phyloP scores from a whole-genome alignment of 2,888 invertebrate species.

The Brachyptera risi region DNA sequence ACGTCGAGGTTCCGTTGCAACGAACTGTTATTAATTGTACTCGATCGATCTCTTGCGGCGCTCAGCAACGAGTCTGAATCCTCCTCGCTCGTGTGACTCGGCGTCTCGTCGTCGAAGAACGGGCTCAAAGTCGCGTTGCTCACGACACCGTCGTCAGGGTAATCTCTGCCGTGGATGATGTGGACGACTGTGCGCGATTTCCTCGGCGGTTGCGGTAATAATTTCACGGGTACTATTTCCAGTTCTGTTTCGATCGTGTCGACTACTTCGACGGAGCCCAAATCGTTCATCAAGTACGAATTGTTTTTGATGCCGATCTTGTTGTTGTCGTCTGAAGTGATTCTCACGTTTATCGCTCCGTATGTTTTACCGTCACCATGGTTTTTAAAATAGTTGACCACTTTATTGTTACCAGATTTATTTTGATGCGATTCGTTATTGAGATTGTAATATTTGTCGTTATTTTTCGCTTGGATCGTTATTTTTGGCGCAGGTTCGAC shows the following conservation, averaged over 20 bases:
- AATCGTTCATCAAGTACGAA: constrained; percentile 49
- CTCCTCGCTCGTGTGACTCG: constrained; percentile 35
- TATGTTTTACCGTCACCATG: neutral
- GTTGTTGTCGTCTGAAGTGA: constrained; percentile 49
- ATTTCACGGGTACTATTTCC: constrained; percentile 71
- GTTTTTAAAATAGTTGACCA: constrained; percentile 4
- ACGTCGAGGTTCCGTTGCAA: neutral
- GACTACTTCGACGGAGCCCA: constrained; percentile 42
- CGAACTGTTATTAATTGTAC: constrained; percentile 1
- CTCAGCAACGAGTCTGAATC: constrained; percentile 68
- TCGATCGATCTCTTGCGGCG: constrained; percentile 48
- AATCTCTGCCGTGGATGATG: constrained; percentile 54
- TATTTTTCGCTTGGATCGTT: constrained; percentile 6
- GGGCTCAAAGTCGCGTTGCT: too few species aligned
- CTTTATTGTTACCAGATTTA: constrained; percentile 43
- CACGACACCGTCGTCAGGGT: constrained; percentile 46
- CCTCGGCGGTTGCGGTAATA: constrained; percentile 77
- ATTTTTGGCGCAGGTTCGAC: constrained; percentile 20
- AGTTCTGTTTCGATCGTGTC: constrained; percentile 45
- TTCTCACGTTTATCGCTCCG: constrained; percentile 7
- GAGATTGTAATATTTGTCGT: neutral
- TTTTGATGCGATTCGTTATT: constrained; percentile 32
- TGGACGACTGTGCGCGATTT: constrained; percentile 68
- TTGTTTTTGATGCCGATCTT: constrained; percentile 50
- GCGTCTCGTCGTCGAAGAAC: constrained; percentile 25